Base-by-base conservation (phyloP, 2,797 vertebrate species). In the Ateles fusciceps region DNA sequence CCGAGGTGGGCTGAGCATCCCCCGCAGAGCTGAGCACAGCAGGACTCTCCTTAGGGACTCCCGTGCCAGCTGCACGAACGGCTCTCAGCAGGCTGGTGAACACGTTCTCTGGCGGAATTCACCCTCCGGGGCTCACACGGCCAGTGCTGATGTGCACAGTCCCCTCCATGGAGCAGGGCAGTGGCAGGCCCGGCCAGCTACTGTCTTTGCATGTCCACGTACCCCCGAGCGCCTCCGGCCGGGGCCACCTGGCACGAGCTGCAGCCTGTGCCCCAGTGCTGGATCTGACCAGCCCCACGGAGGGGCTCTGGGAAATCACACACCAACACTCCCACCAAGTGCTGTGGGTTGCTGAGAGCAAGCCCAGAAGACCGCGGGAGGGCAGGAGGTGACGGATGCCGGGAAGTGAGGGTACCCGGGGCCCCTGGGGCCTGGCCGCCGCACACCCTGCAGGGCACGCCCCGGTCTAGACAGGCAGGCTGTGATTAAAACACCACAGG, bases 51-150 rank as follows among this genome's bases (percentile, higher is more conserved):
- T 71, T 2, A 0, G 68, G 68, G n/a, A 36, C 19, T 9, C n/a
- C n/a, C 17, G 1, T 36, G n/a, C 33, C 33, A 71, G 33, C 68
- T 36, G n/a, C 17, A 36, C 19, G 4, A 17, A 22, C 3, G 9
- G 33, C n/a, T 36, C 68, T 71, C 4, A 0, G 2, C 44, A 21
- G 15, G 28, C 11, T 36, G 33, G 11, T 11, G 10, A 22, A 33
- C 48, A 52, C 1, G 33, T 24, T 22, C 78, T 19, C 48, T 14
- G 74, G 26, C 1, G 0, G 75, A 48, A 48, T 33, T 44, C 26
- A 44, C 26, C 28, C 26, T 8, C 72, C 0, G 13, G 1, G 7
- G 7, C 26, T 44, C 1, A 1, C 26, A 24, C 2, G 1, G 21
- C 21, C 74, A 76, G 7, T 17, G 11, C 26, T 4, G 8, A 17